These are phyloP conservation scores for Drosophila pruinosa DNA, from an alignment of 1,140 invertebrate genomes.

Conservation along the genomic window DNA sequence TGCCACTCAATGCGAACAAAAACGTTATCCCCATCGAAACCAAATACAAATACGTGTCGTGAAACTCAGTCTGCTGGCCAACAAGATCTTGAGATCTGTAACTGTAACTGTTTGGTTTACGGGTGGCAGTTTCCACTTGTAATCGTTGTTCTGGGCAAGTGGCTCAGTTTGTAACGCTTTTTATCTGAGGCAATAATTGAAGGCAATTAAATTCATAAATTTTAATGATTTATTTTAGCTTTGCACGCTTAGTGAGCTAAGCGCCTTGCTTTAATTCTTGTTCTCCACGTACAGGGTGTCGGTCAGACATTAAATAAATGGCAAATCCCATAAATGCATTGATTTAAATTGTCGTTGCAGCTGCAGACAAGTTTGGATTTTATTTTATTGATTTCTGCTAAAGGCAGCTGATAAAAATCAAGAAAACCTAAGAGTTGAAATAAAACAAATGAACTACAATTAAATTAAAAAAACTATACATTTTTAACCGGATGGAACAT, in stretches of 20 bases:
- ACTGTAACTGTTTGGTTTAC: slow-evolving; percentile 39
- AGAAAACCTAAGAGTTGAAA: too few relatives aligned
- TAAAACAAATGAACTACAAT: too few relatives aligned
- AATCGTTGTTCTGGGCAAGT: slow-evolving; percentile 11
- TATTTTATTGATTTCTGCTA: too few relatives aligned
- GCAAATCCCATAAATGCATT: background rate
- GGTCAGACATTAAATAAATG: background rate
- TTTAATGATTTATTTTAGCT: slow-evolving; percentile 77
- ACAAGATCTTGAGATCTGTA: slow-evolving; percentile 5
- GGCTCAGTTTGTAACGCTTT: slow-evolving; percentile 45
- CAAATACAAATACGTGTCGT: too few relatives aligned
- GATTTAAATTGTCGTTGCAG: background rate
- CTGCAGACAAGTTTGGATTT: background rate
- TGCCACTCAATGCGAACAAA: slow-evolving; percentile 27
- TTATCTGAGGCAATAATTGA: slow-evolving; percentile 72
- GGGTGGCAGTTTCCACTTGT: slow-evolving; percentile 35
- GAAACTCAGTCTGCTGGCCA: too few relatives aligned
- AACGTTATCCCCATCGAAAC: slow-evolving; percentile 9
- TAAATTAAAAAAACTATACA: too few relatives aligned
- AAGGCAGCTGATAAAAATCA: too few relatives aligned
- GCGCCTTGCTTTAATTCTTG: slow-evolving; percentile 57
- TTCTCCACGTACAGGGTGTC: slow-evolving; percentile 49
- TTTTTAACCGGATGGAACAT: too few relatives aligned
- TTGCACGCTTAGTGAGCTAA: slow-evolving; percentile 47
- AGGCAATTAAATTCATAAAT: slow-evolving; percentile 79